Evolutionary conservation across 2,888 invertebrate species (phyloP).

Genomic region (Eupithecia subumbrata): DNA sequence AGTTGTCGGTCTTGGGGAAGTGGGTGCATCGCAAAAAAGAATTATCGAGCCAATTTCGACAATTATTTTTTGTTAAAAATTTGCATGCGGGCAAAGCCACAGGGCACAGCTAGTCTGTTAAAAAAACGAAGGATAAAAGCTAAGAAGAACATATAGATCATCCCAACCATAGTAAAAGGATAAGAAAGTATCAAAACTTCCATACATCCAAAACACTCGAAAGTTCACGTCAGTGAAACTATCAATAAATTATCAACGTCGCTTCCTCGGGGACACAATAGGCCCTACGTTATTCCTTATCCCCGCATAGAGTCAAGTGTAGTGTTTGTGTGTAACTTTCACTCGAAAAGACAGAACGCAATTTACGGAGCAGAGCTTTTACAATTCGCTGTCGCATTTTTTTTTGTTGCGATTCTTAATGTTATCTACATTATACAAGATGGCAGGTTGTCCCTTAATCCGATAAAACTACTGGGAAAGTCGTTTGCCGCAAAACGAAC

Average conservation of each 20-base stretch:
- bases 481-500: too few relatives aligned
- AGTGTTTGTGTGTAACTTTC: background rate
- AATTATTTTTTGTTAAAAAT: too few relatives aligned
- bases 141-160: background rate
- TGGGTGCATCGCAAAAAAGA: too few relatives aligned
- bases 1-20: too few relatives aligned
- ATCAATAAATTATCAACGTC: constrained; percentile 36
- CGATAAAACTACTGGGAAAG: too few relatives aligned
- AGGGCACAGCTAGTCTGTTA: too few relatives aligned
- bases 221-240: constrained; percentile 24
- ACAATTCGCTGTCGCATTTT: background rate
- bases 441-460: too few relatives aligned
- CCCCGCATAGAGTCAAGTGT: background rate
- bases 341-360: background rate
- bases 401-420: too few relatives aligned
- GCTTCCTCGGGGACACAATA: constrained; percentile 28
- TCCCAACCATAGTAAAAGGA: background rate
- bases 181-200: background rate
- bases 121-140: background rate
- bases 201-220: background rate
- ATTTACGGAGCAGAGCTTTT: background rate
- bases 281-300: constrained; percentile 32
- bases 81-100: too few relatives aligned
- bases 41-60: too few relatives aligned
- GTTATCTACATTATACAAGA: too few relatives aligned